These are phyloP conservation scores for Erithacus rubecula DNA, from an alignment of 2,797 vertebrate species.

Conservation along the genomic window DNA sequence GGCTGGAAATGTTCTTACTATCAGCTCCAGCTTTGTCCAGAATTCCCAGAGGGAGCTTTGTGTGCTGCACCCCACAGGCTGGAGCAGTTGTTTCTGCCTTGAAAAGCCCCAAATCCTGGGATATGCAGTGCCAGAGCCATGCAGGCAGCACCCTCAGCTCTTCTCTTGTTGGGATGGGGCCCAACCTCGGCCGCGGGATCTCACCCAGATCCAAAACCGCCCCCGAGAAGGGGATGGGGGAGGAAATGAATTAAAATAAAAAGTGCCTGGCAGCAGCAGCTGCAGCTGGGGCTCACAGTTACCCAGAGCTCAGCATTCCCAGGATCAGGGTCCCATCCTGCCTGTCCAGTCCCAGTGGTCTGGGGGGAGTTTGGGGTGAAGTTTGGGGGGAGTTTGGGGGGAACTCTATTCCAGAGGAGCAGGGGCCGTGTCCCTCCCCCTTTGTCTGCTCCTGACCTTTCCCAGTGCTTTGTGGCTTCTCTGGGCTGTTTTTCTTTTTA, in stretches of 20 bases:
- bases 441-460: constrained; percentile 60
- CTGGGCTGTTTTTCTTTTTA: not conserved
- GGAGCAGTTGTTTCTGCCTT: not conserved
- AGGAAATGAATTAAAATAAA: not conserved
- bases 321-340: not conserved
- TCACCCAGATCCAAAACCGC: rapidly evolving
- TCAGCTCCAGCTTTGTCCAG: not conserved
- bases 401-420: not conserved
- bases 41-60: not conserved
- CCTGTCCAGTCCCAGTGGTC: rapidly evolving
- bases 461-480: constrained; percentile 6
- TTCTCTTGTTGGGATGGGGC: rapidly evolving
- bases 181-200: not conserved
- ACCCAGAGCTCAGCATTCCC: not conserved
- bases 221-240: not conserved
- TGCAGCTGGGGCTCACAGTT: not conserved
- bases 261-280: not conserved
- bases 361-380: not conserved
- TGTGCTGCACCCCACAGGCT: not conserved
- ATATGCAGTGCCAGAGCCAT: rapidly evolving
- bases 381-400: not conserved
- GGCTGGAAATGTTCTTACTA: not conserved
- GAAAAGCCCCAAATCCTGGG: not conserved
- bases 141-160: rapidly evolving
- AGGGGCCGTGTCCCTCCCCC: not conserved